These are phyloP conservation scores for Fissipunctia ypsillon DNA, from an alignment of 2,888 invertebrate species.

Conservation along the genomic window DNA sequence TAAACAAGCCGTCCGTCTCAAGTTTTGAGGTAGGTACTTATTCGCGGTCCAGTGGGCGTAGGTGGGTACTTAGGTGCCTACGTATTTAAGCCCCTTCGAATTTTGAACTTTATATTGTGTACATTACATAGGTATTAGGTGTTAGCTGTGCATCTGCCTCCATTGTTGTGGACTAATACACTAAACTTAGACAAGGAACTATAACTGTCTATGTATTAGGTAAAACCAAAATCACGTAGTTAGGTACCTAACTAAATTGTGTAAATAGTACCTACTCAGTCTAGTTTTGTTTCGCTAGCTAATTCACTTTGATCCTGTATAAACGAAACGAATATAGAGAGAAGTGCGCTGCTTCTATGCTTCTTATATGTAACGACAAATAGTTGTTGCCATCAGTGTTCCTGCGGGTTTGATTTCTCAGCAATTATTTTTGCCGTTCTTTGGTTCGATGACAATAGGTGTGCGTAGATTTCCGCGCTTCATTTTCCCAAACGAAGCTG, in stretches of 20 bases:
- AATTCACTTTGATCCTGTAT: too few species aligned
- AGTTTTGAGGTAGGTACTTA: constrained; percentile 14
- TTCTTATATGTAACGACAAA: too few species aligned
- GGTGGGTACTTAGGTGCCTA: constrained; percentile 1
- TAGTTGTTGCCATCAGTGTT: neutral
- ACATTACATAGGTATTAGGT: neutral
- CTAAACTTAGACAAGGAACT: neutral
- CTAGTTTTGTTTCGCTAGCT: too few species aligned
- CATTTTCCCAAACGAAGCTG: neutral
- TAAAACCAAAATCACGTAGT: neutral
- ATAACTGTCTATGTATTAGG: neutral
- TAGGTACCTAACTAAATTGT: neutral
- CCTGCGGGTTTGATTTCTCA: neutral
- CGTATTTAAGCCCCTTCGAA: neutral
- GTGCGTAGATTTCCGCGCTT: neutral
- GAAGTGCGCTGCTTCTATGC: too few species aligned
- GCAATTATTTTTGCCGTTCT: neutral
- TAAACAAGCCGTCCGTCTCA: constrained; percentile 19
- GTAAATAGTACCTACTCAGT: neutral
- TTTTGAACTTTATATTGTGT: constrained; percentile 15
- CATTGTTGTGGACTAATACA: neutral
- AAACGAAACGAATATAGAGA: neutral
- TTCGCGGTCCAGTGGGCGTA: constrained; percentile 4
- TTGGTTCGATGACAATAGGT: neutral
- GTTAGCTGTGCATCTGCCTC: neutral